These are phyloP conservation scores for Pachypsylla venusta DNA, from an alignment of 1,140 invertebrate genomes.

Conservation along the genomic window DNA sequence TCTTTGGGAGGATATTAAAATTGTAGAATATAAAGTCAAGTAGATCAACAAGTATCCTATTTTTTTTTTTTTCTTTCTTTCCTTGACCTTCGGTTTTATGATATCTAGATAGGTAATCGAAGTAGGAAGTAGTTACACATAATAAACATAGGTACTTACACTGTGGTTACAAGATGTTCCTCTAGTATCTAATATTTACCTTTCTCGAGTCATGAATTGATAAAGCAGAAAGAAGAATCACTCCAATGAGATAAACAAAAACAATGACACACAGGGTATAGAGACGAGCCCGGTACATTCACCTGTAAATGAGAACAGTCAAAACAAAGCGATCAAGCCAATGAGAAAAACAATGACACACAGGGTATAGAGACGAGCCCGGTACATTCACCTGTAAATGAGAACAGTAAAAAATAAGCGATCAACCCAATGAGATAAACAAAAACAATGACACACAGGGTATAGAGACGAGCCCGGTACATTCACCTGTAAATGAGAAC, in stretches of 20 bases:
- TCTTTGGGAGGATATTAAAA: constrained; percentile 4
- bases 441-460: too few relatives aligned
- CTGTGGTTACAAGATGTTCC: neutral
- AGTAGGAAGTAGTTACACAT: constrained; percentile 27
- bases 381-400: too few relatives aligned
- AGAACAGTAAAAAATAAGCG: too few relatives aligned
- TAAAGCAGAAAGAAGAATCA: constrained; percentile 38
- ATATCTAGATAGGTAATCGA: constrained; percentile 23
- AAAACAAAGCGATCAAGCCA: too few relatives aligned
- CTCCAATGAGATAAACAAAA: constrained; percentile 37
- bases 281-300: constrained; percentile 34
- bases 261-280: constrained; percentile 36
- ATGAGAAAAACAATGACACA: too few relatives aligned
- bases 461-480: too few relatives aligned
- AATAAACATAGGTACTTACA: constrained; percentile 10
- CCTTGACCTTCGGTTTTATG: constrained; percentile 19
- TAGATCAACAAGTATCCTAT: constrained; percentile 16
- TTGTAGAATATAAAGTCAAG: constrained; percentile 10
- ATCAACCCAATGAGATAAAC: too few relatives aligned
- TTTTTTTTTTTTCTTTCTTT: neutral
- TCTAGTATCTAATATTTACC: constrained; percentile 4
- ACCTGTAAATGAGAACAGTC: too few relatives aligned
- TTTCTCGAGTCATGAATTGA: constrained; percentile 35
- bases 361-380: too few relatives aligned
- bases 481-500: too few relatives aligned